These are phyloP conservation scores for Corythornis leucogaster DNA, from an alignment of 2,797 vertebrate species.

Conservation along the genomic window DNA sequence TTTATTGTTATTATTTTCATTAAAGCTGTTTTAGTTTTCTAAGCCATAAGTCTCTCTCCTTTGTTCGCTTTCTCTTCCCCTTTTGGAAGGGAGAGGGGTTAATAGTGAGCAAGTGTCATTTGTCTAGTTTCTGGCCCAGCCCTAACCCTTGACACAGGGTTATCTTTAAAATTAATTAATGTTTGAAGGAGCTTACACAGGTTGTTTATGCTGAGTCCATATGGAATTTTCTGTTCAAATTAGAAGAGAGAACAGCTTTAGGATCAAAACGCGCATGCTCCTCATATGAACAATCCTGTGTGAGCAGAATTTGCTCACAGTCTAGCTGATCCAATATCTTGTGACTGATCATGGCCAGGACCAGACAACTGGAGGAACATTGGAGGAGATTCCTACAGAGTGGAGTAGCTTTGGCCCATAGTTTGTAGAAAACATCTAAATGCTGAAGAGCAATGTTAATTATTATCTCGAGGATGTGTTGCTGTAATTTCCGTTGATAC, in stretches of 20 bases:
- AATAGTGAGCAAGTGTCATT: neutral
- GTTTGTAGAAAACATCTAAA: neutral
- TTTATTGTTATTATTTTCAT: neutral
- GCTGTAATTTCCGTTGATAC: neutral
- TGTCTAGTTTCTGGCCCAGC: neutral
- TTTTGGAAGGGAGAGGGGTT: neutral
- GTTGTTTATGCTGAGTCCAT: neutral
- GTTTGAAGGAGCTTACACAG: neutral
- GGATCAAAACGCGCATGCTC: neutral
- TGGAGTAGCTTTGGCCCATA: neutral
- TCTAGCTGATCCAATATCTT: neutral
- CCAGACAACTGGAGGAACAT: neutral
- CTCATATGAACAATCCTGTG: neutral
- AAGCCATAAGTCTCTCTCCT: neutral
- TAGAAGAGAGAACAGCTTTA: neutral
- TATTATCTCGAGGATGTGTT: rapidly evolving
- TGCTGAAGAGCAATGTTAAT: neutral
- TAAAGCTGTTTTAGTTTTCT: neutral
- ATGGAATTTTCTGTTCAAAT: neutral
- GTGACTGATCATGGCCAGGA: neutral
- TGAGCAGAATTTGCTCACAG: neutral
- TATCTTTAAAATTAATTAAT: neutral
- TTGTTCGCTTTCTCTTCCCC: neutral
- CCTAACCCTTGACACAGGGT: neutral
- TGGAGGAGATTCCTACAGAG: neutral